Percentiles rank a stretch among this genome's conserved stretches.
These are phyloP conservation scores for Pterocles orientalis DNA, from an alignment of 2,113 vertebrate genomes.

Conservation along the genomic window DNA sequence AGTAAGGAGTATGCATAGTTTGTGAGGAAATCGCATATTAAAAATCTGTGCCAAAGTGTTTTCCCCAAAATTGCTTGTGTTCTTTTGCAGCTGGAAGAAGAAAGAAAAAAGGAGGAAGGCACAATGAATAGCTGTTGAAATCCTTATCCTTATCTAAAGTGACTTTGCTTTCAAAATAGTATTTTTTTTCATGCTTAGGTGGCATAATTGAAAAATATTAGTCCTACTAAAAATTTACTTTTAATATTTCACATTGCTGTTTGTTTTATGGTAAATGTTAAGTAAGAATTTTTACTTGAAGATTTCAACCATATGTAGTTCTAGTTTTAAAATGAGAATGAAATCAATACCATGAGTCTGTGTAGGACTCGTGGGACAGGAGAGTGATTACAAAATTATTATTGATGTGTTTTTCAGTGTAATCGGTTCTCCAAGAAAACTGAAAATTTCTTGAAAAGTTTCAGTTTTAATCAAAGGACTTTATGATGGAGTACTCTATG, in stretches of 20 bases:
- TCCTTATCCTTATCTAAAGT: not conserved
- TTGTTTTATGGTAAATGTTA: slow-evolving; percentile 1
- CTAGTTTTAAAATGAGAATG: not conserved
- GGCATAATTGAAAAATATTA: not conserved
- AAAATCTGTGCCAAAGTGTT: not conserved
- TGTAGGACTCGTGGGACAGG: not conserved
- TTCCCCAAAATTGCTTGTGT: not conserved
- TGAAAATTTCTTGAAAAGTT: not conserved
- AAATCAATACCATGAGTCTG: not conserved
- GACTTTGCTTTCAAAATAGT: not conserved
- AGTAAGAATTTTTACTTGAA: not conserved
- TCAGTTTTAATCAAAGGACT: not conserved
- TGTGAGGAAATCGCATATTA: not conserved
- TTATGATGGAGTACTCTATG: not conserved
- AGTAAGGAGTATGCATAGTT: not conserved
- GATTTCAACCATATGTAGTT: not conserved
- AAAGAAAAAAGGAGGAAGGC: not conserved
- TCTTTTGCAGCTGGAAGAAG: not conserved
- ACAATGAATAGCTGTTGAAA: not conserved
- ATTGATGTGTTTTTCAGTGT: not conserved
- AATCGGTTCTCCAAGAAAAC: not conserved
- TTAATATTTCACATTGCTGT: not conserved
- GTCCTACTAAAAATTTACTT: not conserved
- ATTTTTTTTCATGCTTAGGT: not conserved
- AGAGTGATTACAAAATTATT: not conserved